Evolutionary conservation across 2,797 vertebrate species (phyloP).

Genomic region (Spinus pinus): DNA sequence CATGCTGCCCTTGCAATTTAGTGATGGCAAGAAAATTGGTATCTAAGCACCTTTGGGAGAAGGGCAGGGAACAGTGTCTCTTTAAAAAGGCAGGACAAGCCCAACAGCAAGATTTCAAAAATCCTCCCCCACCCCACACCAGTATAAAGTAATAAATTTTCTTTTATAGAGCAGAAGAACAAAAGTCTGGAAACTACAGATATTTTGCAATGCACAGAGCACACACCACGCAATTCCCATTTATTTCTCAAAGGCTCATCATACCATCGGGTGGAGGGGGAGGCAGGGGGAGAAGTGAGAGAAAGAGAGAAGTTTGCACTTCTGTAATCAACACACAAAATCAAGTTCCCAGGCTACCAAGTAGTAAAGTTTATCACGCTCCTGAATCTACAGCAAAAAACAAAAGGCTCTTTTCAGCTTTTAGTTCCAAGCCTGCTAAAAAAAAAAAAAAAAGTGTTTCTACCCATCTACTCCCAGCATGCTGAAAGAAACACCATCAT

Average conservation of each 20-base stretch:
- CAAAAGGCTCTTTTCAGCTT: conserved; percentile 46
- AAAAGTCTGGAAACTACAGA: background rate
- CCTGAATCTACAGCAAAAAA: conserved; percentile 36
- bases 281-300: background rate
- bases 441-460: background rate
- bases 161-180: background rate
- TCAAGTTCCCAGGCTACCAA: conserved; percentile 57
- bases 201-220: background rate
- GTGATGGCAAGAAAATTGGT: background rate
- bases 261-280: background rate
- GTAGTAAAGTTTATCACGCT: conserved; percentile 54
- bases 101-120: background rate
- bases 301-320: background rate
- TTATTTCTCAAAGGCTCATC: background rate
- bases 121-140: background rate
- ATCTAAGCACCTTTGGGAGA: background rate
- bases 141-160: background rate
- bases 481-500: conserved; percentile 29
- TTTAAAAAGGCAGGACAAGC: background rate
- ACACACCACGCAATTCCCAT: background rate
- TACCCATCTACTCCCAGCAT: background rate
- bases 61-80: background rate
- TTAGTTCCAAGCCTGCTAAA: background rate
- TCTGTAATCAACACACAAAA: conserved; percentile 17
- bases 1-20: background rate